Conservation (phyloP, 2,888 invertebrate species). For the Patella ulyssiponensis region DNA sequence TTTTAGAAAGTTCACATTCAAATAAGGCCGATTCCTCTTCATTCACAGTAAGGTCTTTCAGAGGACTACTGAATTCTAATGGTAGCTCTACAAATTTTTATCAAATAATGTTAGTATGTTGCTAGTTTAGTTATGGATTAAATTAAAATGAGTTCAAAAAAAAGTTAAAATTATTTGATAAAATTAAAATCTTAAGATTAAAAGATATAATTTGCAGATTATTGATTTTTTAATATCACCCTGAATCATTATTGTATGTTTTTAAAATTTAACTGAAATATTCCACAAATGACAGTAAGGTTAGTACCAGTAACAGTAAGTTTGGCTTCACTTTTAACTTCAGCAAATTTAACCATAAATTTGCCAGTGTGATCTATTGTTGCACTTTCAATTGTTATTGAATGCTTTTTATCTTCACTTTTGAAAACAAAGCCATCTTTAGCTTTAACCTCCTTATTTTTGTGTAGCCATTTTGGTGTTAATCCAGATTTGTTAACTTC, state of each 20-base stretch:
- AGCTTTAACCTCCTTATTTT: constrained; percentile 83
- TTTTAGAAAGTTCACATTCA: constrained; percentile 93
- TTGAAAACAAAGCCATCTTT: constrained; percentile 86
- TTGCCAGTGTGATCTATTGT: constrained; percentile 58
- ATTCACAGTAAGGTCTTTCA: constrained; percentile 45
- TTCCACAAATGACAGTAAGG: too few relatives aligned
- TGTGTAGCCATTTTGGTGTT: constrained; percentile 88
- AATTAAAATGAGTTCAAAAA: too few relatives aligned
- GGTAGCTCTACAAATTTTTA: constrained; percentile 44
- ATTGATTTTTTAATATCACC: too few relatives aligned
- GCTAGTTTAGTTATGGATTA: too few relatives aligned
- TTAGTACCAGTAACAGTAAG: constrained; percentile 58
- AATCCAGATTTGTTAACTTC: constrained; percentile 95
- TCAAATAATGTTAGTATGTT: too few relatives aligned
- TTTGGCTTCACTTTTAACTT: constrained; percentile 55
- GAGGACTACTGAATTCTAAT: constrained; percentile 45
- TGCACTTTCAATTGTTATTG: constrained; percentile 53
- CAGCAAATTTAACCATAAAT: constrained; percentile 57
- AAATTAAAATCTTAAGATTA: too few relatives aligned
- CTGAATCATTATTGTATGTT: too few relatives aligned
- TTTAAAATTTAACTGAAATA: too few relatives aligned
- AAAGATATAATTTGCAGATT: too few relatives aligned
- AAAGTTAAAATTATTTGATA: too few relatives aligned
- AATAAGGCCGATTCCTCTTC: constrained; percentile 78
- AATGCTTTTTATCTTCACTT: constrained; percentile 78